Conservation (phyloP, 2,113 vertebrate species). For the Pagrus major region DNA sequence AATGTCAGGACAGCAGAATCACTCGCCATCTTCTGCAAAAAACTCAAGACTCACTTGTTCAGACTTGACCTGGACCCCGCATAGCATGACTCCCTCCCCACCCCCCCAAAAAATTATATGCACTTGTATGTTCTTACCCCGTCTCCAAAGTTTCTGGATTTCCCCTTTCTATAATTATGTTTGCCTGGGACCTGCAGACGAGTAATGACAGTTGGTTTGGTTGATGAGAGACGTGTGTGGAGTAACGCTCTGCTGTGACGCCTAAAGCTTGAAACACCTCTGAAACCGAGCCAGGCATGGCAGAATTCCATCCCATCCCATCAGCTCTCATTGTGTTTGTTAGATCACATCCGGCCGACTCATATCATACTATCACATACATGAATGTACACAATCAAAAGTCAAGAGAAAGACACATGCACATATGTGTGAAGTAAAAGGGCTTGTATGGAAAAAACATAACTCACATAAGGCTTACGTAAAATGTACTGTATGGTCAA, state of each 20-base stretch:
- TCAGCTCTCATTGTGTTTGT: constrained; percentile 43
- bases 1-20: too few species aligned
- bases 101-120: too few species aligned
- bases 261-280: constrained; percentile 64
- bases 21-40: too few species aligned
- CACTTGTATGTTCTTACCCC: too few species aligned
- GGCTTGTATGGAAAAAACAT: neutral
- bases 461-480: neutral
- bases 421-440: neutral
- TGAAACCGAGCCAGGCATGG: constrained; percentile 47
- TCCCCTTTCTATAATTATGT: constrained; percentile 59
- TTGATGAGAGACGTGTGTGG: constrained; percentile 66
- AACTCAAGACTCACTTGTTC: too few species aligned
- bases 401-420: neutral
- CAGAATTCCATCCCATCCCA: constrained; percentile 38
- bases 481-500: neutral
- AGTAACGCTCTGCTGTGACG: constrained; percentile 55
- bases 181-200: constrained; percentile 53
- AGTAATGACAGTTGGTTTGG: constrained; percentile 58
- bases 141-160: constrained; percentile 59
- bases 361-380: constrained; percentile 8
- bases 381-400: neutral
- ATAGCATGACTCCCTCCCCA: too few species aligned
- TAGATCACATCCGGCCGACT: constrained; percentile 38
- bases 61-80: too few species aligned